Base-by-base conservation (phyloP, 2,797 vertebrate species). In the Lepidocolaptes lacrymiger region DNA sequence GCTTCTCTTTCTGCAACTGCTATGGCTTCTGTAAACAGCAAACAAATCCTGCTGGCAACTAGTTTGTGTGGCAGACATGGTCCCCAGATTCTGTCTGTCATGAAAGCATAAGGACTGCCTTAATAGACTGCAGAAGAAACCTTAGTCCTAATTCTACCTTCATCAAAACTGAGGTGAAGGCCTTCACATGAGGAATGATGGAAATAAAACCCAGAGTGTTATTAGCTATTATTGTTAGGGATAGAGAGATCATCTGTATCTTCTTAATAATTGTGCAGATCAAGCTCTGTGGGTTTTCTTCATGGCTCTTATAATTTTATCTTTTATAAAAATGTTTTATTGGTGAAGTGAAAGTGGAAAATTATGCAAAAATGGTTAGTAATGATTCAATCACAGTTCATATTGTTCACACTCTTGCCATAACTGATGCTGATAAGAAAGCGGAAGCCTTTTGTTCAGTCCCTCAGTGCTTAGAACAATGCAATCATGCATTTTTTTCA, bases 391-490 rank as follows among this genome's bases (percentile, higher is more conserved):
- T 94, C 94, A 75, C 88, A 87, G 54, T 94, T 94, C 64, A 32
- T 85, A 58, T 83, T 96, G 91, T 93, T 94, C 91, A 64, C 74
- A 61, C 52, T 85, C 49, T 54, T 61, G 59, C 72, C 28, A 15
- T 94, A 91, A 94, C 88, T 95, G 93, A 89, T 94, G 75, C 78
- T 91, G 91, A 87, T 95, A 95, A 88, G 75, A 95, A 89, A 94
- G 88, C 11, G 1, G 85, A 93, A 96, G 68, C 64, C 88, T 96
- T 95, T 97, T 96, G 88, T 96, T 96, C 84, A 44, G 34, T 63
- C 56, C 28, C 52, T 94, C 67, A 46, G 12, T 85, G 71, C 63
- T 94, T 93, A 91, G 86, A 94, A 95, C 91, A 93, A 95, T 95
- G 68, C 68, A 87, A 68, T 85, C 78, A 61, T 63, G 49, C 46